These are phyloP conservation scores for Drosophila bocqueti DNA, from an alignment of 1,140 invertebrate species.

Conservation along the genomic window DNA sequence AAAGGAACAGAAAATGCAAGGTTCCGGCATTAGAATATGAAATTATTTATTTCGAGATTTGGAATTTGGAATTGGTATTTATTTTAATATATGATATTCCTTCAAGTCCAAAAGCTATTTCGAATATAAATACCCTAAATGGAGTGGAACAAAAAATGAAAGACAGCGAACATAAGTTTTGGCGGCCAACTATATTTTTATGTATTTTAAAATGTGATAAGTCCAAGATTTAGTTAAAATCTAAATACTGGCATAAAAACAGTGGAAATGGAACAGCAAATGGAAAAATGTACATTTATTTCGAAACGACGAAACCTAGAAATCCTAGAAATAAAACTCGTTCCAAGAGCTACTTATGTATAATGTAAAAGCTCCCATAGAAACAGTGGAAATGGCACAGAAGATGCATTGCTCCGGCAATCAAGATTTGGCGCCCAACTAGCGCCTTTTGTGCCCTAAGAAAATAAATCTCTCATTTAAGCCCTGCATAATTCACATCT, in stretches of 20 bases:
- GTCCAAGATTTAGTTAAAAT: no score
- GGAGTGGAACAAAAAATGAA: neutral
- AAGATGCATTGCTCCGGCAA: neutral
- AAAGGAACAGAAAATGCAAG: neutral
- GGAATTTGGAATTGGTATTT: neutral
- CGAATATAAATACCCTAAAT: neutral
- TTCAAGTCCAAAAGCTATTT: neutral
- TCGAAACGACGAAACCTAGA: neutral
- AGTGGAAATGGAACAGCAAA: no score
- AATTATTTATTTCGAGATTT: no score
- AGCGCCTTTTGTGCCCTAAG: neutral
- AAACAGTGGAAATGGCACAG: neutral
- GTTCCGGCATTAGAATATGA: neutral
- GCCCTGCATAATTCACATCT: constrained; percentile 29
- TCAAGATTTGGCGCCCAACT: neutral
- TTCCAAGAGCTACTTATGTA: neutral
- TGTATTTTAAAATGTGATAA: neutral
- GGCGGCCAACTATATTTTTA: no score
- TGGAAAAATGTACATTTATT: no score
- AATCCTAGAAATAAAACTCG: neutral
- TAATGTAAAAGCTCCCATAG: neutral
- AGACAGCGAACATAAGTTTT: no score
- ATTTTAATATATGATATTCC: neutral
- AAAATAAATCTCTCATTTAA: neutral
- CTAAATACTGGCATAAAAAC: no score